Conservation (phyloP, 2,888 invertebrate genomes). For the Cenopis cana region DNA sequence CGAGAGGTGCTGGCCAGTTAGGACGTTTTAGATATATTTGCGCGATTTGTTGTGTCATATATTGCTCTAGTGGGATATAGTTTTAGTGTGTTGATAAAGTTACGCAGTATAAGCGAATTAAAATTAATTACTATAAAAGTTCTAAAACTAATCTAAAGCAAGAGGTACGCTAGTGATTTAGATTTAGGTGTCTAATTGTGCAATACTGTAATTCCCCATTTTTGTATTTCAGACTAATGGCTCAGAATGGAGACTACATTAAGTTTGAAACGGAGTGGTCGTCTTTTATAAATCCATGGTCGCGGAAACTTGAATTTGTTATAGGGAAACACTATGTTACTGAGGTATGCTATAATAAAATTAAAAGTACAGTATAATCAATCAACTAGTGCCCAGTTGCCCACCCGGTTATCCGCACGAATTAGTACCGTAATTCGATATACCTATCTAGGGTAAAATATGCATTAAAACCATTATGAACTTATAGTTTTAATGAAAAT, state of each 20-base stretch:
- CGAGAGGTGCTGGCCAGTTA: no score
- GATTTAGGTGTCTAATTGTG: not conserved
- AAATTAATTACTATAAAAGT: not conserved
- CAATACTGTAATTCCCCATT: not conserved
- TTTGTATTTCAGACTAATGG: constrained; percentile 86
- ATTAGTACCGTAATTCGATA: not conserved
- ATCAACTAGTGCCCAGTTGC: no score
- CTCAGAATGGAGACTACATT: constrained; percentile 94
- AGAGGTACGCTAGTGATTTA: not conserved
- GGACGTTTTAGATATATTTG: no score
- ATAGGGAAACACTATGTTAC: constrained; percentile 93
- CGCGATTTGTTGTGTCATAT: no score
- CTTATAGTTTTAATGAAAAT: no score
- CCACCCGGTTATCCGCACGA: not conserved
- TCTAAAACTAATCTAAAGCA: not conserved
- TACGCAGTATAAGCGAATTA: not conserved
- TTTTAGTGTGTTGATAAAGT: no score
- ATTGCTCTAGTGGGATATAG: no score
- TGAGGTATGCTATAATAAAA: no score
- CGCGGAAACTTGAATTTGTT: constrained; percentile 94
- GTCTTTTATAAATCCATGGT: constrained; percentile 97
- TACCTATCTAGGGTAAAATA: no score
- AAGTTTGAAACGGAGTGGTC: constrained; percentile 96
- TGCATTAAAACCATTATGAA: no score
- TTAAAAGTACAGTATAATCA: no score